Percentiles rank a stretch among this genome's conserved stretches.
Evolutionary conservation across 1,140 invertebrate species (phyloP).

Genomic region (Sogatella furcifera): DNA sequence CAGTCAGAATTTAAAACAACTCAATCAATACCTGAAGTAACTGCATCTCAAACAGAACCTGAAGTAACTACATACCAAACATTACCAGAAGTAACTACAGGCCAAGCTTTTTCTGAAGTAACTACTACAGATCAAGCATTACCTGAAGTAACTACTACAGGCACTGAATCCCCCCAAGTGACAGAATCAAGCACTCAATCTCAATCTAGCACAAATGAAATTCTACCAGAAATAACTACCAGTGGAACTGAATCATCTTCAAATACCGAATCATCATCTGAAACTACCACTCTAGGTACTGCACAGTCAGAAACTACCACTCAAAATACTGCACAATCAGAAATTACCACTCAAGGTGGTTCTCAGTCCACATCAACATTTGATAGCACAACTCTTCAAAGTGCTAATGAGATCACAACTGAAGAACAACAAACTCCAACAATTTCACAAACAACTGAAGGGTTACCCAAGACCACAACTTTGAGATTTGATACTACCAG

Average conservation of each 20-base stretch:
- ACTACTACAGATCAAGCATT: no score
- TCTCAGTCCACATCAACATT: not conserved
- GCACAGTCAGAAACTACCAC: no score
- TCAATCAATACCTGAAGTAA: no score
- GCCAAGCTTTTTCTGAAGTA: no score
- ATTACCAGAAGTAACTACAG: no score
- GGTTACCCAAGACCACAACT: not conserved
- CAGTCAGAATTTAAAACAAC: not conserved
- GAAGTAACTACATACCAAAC: no score
- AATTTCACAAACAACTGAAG: not conserved
- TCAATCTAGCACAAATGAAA: not conserved
- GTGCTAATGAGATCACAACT: constrained; percentile 1
- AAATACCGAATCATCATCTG: not conserved
- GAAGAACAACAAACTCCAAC: not conserved
- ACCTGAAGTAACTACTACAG: no score
- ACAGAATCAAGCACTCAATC: no score
- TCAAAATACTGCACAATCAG: no score
- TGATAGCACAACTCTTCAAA: not conserved
- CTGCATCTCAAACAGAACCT: no score
- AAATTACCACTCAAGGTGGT: not conserved
- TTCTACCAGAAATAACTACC: not conserved
- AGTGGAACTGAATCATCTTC: not conserved
- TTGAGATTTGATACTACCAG: constrained; percentile 4
- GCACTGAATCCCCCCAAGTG: no score
- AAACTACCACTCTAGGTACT: not conserved